phyloP scores from a whole-genome alignment of 2,888 invertebrate species.

The Timema podura region DNA sequence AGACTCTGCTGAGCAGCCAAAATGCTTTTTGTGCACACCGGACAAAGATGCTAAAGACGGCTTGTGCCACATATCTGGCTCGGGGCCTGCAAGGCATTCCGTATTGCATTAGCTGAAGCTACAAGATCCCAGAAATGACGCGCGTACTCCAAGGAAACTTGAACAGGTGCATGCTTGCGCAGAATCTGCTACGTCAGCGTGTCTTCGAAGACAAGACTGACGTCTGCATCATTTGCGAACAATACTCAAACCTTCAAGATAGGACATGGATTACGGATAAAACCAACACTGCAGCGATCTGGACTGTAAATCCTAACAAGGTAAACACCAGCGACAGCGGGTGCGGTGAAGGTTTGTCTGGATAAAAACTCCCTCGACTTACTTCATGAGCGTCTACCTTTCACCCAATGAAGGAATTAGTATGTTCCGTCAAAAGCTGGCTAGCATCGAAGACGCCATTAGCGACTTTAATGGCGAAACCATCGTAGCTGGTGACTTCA shows the following conservation, averaged over 20 bases:
- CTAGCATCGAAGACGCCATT: constrained; percentile 4
- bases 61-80: neutral
- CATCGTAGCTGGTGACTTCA: neutral
- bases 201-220: neutral
- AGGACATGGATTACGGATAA: neutral
- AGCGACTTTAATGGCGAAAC: neutral
- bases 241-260: neutral
- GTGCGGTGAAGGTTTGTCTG: neutral
- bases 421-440: neutral
- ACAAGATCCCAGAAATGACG: neutral
- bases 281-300: neutral
- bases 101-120: neutral
- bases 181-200: neutral
- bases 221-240: neutral
- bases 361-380: neutral
- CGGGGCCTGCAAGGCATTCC: constrained; percentile 1
- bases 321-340: neutral
- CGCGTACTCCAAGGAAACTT: constrained; percentile 5
- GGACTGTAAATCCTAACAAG: neutral
- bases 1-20: constrained; percentile 4
- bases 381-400: neutral
- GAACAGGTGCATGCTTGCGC: neutral
- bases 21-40: neutral
- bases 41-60: neutral
- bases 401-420: neutral